A percentile compares a stretch with the other conserved stretches of the same genome.
Conservation (phyloP, 2,797 vertebrate species). For the Argentina silus region DNA sequence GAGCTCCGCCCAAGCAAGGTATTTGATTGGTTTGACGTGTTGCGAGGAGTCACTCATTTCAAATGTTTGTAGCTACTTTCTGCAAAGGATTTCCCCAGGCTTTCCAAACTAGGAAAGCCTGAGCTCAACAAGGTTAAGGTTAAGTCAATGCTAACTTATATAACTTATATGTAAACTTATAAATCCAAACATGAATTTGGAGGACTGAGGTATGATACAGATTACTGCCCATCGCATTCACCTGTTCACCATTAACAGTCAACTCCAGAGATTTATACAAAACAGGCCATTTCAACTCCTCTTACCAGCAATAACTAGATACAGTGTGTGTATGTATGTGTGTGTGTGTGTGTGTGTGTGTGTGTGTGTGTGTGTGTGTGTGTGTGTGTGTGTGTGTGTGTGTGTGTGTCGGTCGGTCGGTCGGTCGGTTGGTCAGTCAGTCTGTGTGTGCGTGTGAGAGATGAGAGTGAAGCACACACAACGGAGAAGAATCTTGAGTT, state of each 20-base stretch:
- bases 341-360: background rate
- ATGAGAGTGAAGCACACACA: conserved; percentile 7
- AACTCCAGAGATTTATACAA: background rate
- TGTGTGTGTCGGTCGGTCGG: background rate
- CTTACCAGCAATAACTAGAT: background rate
- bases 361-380: background rate
- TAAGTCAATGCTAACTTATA: too few relatives aligned
- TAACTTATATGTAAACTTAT: too few relatives aligned
- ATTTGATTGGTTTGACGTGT: too few relatives aligned
- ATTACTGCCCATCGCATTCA: background rate
- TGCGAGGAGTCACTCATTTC: too few relatives aligned
- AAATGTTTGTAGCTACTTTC: too few relatives aligned
- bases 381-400: background rate
- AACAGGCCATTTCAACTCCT: background rate
- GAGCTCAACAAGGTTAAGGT: too few relatives aligned
- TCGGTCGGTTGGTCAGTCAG: background rate
- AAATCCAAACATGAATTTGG: background rate
- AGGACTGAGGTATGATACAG: background rate
- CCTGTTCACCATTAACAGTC: background rate
- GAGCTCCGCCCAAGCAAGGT: too few relatives aligned
- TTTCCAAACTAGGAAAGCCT: too few relatives aligned
- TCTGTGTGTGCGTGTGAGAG: background rate
- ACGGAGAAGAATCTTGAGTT: conserved; percentile 12
- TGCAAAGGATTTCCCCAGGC: too few relatives aligned
- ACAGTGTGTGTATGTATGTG: background rate